phyloP scores from a whole-genome alignment of 1,140 invertebrate genomes.

The Orussus abietinus region DNA sequence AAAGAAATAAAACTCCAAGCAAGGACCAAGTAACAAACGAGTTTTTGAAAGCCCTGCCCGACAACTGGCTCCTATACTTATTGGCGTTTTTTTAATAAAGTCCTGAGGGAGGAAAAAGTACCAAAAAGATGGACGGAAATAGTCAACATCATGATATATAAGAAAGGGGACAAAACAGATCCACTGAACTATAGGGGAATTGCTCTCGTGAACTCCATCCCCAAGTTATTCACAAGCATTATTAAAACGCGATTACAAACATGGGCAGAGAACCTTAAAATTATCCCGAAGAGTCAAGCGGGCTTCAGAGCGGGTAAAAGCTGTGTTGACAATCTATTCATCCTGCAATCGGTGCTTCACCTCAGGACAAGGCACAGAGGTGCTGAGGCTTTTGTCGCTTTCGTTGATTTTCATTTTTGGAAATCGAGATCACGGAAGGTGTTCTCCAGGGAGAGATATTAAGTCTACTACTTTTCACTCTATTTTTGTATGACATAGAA shows the following conservation, averaged over 20 bases:
- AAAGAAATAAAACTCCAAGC: too few species aligned
- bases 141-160: too few species aligned
- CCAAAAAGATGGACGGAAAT: too few species aligned
- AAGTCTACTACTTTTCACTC: conserved; percentile 14
- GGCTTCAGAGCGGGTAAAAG: conserved; percentile 9
- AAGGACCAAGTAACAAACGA: too few species aligned
- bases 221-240: too few species aligned
- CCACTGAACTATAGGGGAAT: too few species aligned
- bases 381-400: conserved; percentile 16
- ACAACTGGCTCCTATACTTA: too few species aligned
- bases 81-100: too few species aligned
- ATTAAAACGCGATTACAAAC: conserved; percentile 6
- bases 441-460: conserved; percentile 21
- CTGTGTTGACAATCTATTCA: conserved; percentile 20
- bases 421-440: conserved; percentile 15
- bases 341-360: conserved; percentile 11
- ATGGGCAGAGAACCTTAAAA: conserved; percentile 14
- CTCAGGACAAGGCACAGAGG: conserved; percentile 4
- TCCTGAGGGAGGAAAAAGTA: too few species aligned
- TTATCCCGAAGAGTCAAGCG: conserved; percentile 19
- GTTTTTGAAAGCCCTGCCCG: too few species aligned
- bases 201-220: too few species aligned
- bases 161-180: too few species aligned
- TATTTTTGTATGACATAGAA: conserved; percentile 21
- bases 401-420: conserved; percentile 20